These are phyloP conservation scores for Coregonus sp. DNA, from an alignment of 2,797 vertebrate species.

Conservation along the genomic window DNA sequence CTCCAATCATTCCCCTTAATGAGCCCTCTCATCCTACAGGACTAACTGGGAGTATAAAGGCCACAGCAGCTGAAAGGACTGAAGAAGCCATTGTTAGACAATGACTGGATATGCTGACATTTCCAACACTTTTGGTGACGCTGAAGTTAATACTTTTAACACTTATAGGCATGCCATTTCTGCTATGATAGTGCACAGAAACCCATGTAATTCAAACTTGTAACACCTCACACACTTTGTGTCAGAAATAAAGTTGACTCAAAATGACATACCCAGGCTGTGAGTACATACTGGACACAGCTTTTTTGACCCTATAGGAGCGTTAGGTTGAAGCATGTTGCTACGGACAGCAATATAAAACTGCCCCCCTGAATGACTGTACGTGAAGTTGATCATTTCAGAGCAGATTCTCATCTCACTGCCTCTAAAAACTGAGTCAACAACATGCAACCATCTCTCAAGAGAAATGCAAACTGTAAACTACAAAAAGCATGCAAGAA, in stretches of 20 bases:
- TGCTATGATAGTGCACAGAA: too few species aligned
- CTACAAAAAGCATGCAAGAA: neutral
- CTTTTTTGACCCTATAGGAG: neutral
- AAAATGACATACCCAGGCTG: neutral
- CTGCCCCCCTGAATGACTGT: neutral
- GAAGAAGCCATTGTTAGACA: neutral
- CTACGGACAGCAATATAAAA: neutral
- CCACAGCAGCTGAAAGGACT: neutral
- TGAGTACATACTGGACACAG: neutral
- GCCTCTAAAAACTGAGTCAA: neutral
- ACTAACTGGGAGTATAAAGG: neutral
- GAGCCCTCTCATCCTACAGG: constrained; percentile 53
- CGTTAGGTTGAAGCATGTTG: neutral
- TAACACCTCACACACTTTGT: neutral
- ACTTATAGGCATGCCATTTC: too few species aligned
- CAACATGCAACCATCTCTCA: neutral
- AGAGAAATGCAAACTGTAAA: neutral
- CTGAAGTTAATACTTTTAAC: neutral
- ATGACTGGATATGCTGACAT: neutral
- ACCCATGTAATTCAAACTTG: neutral
- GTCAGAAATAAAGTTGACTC: neutral
- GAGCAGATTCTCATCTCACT: neutral
- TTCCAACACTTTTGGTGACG: neutral
- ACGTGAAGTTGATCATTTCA: neutral
- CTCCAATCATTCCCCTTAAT: neutral